Evolutionary conservation across 2,113 vertebrate species (phyloP).

Genomic region (Choloepus hoffmanni): DNA sequence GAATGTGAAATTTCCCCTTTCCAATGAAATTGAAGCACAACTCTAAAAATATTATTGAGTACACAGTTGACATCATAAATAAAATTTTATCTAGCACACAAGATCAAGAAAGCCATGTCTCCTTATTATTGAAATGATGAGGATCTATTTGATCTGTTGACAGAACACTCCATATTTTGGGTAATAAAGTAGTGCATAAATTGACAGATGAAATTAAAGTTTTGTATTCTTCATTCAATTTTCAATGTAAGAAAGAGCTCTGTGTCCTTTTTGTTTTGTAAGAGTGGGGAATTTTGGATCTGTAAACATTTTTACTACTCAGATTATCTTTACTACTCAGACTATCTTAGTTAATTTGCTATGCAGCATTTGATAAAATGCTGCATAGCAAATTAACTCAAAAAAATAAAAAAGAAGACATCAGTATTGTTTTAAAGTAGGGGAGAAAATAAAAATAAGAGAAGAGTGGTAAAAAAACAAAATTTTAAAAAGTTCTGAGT

Average conservation of each 20-base stretch:
- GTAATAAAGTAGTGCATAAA: neutral
- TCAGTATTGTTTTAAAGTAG: neutral
- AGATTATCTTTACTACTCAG: neutral
- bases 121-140: slow-evolving; percentile 2
- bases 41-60: slow-evolving; percentile 62
- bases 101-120: neutral
- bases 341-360: no score
- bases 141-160: neutral
- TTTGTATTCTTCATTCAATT: neutral
- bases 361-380: neutral
- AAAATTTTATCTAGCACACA: slow-evolving; percentile 63
- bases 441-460: neutral
- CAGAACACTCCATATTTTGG: neutral
- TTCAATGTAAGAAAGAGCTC: neutral
- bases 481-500: neutral
- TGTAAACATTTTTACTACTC: neutral
- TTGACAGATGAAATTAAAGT: slow-evolving; percentile 41
- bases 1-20: slow-evolving; percentile 24
- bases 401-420: neutral
- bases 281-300: neutral
- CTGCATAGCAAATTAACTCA: neutral
- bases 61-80: slow-evolving; percentile 56
- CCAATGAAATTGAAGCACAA: slow-evolving; percentile 51
- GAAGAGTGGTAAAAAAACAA: neutral
- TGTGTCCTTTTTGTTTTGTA: neutral